These are phyloP conservation scores for Litoditis marina DNA, from an alignment of 2,888 invertebrate species.

Conservation along the genomic window DNA sequence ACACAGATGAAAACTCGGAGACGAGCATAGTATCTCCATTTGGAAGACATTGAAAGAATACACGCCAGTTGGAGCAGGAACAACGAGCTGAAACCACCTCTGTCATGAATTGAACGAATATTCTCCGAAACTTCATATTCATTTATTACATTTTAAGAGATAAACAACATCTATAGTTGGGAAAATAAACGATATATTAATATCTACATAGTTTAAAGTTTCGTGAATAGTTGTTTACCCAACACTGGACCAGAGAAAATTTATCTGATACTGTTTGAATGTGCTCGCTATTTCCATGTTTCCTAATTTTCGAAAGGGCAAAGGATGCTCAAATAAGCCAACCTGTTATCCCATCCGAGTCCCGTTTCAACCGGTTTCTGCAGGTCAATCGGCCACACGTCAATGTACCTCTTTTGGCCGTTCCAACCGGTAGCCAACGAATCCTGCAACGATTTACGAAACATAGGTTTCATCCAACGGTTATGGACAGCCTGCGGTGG, in stretches of 20 bases:
- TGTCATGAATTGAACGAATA: not conserved
- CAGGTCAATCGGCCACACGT: conserved; percentile 95
- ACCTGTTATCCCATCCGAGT: conserved; percentile 74
- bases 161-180: too few relatives aligned
- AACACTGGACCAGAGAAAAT: too few relatives aligned
- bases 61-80: conserved; percentile 96
- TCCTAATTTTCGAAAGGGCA: not conserved
- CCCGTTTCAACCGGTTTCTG: conserved; percentile 74
- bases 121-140: too few relatives aligned
- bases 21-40: conserved; percentile 79
- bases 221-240: too few relatives aligned
- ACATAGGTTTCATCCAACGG: too few relatives aligned
- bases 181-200: too few relatives aligned
- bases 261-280: too few relatives aligned
- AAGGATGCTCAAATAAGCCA: too few relatives aligned
- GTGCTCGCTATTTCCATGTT: not conserved
- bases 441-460: conserved; percentile 20
- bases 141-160: too few relatives aligned
- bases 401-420: conserved; percentile 70
- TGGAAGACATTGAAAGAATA: conserved; percentile 72
- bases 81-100: conserved; percentile 68
- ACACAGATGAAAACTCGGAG: conserved; percentile 79
- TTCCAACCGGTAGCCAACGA: conserved; percentile 43
- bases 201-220: too few relatives aligned
- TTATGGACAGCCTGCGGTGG: too few relatives aligned